These are phyloP conservation scores for Bombus ignitus DNA, from an alignment of 1,140 invertebrate genomes.

Conservation along the genomic window DNA sequence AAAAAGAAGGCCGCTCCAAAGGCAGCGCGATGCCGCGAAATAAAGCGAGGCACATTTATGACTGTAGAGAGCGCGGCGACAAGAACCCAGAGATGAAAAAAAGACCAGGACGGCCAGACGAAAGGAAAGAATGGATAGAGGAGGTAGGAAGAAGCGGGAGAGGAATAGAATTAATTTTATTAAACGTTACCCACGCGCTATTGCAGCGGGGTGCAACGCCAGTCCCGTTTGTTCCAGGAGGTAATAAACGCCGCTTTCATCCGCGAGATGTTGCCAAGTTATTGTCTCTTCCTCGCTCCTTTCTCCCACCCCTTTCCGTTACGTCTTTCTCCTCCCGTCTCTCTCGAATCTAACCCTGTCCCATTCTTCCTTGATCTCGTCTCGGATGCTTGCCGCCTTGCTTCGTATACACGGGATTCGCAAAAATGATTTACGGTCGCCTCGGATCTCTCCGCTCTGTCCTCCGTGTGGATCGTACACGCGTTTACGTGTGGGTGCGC, in stretches of 20 bases:
- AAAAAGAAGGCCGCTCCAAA: conserved; percentile 1
- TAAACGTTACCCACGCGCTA: conserved; percentile 60
- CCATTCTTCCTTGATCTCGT: conserved; percentile 41
- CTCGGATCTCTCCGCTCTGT: conserved; percentile 27
- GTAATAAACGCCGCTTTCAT: conserved; percentile 70
- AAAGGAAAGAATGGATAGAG: neutral
- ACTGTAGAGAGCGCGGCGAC: conserved; percentile 26
- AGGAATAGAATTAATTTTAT: conserved; percentile 67
- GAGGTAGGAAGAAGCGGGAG: conserved; percentile 5
- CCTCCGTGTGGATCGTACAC: neutral
- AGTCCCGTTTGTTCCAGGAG: conserved; percentile 62
- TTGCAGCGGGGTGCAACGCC: conserved; percentile 48
- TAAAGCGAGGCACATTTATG: conserved; percentile 46
- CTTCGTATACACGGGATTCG: conserved; percentile 50
- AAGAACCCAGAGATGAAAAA: conserved; percentile 22
- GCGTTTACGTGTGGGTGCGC: neutral
- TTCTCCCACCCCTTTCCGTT: neutral
- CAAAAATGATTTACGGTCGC: conserved; percentile 69
- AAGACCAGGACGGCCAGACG: too few relatives aligned
- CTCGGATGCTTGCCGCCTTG: conserved; percentile 36
- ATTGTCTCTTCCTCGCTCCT: conserved; percentile 49
- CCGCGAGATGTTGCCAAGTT: conserved; percentile 67
- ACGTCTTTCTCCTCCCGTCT: neutral
- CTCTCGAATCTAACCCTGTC: conserved; percentile 7
- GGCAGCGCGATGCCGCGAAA: conserved; percentile 33